Evolutionary conservation across 2,113 vertebrate genomes (phyloP).

Genomic region (Bothrops jararaca): DNA sequence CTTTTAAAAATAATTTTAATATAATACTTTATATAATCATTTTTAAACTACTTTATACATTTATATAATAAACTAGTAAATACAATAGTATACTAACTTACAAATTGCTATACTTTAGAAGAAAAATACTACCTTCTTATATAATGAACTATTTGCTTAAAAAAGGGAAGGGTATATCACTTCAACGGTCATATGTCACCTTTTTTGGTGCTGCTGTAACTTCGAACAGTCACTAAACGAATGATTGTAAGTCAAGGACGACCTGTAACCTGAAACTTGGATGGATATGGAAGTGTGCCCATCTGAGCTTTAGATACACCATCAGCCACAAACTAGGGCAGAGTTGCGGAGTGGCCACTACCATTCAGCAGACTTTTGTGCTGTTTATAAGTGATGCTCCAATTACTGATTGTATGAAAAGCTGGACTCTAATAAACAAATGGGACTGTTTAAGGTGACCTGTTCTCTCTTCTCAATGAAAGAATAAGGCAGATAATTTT

Average conservation of each 20-base stretch:
- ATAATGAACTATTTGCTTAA: neutral
- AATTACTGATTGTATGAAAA: neutral
- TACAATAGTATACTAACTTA: neutral
- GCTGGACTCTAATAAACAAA: neutral
- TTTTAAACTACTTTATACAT: neutral
- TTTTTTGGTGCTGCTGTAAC: neutral
- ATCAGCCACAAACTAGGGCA: neutral
- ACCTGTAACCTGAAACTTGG: neutral
- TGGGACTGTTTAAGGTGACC: neutral
- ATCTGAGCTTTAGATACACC: neutral
- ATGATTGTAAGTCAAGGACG: neutral
- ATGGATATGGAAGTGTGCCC: neutral
- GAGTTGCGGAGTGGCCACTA: neutral
- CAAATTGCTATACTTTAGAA: neutral
- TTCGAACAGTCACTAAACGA: neutral
- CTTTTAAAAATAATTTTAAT: neutral
- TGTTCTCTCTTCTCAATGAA: neutral
- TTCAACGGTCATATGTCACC: neutral
- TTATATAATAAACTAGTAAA: neutral
- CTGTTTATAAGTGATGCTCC: neutral
- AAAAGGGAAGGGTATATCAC: neutral
- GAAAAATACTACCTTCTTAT: neutral
- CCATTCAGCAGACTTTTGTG: neutral
- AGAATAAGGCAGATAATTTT: neutral
- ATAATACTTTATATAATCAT: too few relatives aligned